Conservation (phyloP, 2,888 invertebrate species). For the Cataglyphis albicans region DNA sequence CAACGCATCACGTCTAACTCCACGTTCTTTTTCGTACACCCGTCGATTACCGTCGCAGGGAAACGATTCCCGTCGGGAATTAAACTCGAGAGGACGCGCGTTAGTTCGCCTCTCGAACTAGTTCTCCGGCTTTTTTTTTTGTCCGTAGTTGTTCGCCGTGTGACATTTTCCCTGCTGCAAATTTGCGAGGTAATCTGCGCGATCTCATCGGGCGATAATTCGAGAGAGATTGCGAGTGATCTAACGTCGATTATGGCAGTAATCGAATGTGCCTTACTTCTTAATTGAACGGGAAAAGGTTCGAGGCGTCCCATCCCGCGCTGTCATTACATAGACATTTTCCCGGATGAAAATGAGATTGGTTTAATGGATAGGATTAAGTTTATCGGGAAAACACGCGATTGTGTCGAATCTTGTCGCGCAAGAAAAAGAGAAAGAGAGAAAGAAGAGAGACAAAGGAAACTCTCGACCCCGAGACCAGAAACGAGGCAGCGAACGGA, state of each 20-base stretch:
- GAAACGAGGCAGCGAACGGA: slow-evolving; percentile 27
- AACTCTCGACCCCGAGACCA: neutral
- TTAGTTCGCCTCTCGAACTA: slow-evolving; percentile 47
- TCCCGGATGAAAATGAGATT: slow-evolving; percentile 59
- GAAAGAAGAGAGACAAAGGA: slow-evolving; percentile 1
- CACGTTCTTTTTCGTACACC: slow-evolving; percentile 40
- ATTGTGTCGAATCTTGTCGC: slow-evolving; percentile 20
- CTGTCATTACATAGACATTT: slow-evolving; percentile 6
- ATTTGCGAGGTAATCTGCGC: slow-evolving; percentile 21
- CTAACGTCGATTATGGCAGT: slow-evolving; percentile 27
- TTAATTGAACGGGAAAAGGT: slow-evolving; percentile 27
- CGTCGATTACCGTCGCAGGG: slow-evolving; percentile 59
- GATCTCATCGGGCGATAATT: slow-evolving; percentile 40
- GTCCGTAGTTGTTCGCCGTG: slow-evolving; percentile 15
- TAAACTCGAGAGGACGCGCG: slow-evolving; percentile 34
- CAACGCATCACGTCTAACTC: slow-evolving; percentile 32
- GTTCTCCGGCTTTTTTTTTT: slow-evolving; percentile 16
- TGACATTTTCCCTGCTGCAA: slow-evolving; percentile 45
- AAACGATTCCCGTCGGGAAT: slow-evolving; percentile 58
- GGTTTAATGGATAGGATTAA: slow-evolving; percentile 53
- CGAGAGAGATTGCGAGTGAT: slow-evolving; percentile 21
- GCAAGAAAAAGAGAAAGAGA: neutral
- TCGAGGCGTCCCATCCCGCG: neutral
- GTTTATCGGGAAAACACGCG: slow-evolving; percentile 1
- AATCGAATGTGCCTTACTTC: slow-evolving; percentile 26